Base-by-base conservation (phyloP, 2,113 vertebrate genomes). In the Jacana jacana region DNA sequence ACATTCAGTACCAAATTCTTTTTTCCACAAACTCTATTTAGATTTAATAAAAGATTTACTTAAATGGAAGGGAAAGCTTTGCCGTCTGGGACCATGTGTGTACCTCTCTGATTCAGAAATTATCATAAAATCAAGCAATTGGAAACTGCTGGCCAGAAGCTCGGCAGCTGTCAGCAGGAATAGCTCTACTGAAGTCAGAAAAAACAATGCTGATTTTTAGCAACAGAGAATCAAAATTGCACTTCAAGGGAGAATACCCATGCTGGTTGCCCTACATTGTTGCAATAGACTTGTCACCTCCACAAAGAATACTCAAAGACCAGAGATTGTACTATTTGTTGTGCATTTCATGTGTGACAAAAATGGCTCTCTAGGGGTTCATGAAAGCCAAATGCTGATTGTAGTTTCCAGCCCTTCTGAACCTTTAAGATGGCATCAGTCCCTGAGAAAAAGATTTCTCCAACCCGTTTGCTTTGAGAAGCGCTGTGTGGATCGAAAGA, bases 201-300 rank as follows among this genome's bases (percentile, higher is more conserved):
- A 71, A 85, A 86, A 58, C 64, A 90, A 73, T 49, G 80, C 17
- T 78, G 61, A 55, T 89, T 91, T 86, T 69, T 87, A 75, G 35
- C 51, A 78, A 44, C 1, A 52, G 81, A 77, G 76, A 71, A 65
- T 81, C 76, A 22, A 73, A 90, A 89, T 39, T 77, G 17, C 55
- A 39, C 8, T 9, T 86, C 61, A 51, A 60, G 61, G 78, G 23
- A 82, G 28, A 79, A 35, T 30, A 33, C 17, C n/a, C 77, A 44
- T 49, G 52, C 61, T 94, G 73, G 22, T 61, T 52, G 55, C 10
- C 65, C 77, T 77, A 40, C 63, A 42, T 52, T 5, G 3, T 61
- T 57, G 52, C 39, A 73, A 49, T 13, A 37, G 81, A 73, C 11
- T 69, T 89, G 44, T 80, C 40, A 65, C 49, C 57, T 80, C n/a